Evolutionary conservation across 1,140 invertebrate genomes (phyloP).

Genomic region (Sycobia sp.): DNA sequence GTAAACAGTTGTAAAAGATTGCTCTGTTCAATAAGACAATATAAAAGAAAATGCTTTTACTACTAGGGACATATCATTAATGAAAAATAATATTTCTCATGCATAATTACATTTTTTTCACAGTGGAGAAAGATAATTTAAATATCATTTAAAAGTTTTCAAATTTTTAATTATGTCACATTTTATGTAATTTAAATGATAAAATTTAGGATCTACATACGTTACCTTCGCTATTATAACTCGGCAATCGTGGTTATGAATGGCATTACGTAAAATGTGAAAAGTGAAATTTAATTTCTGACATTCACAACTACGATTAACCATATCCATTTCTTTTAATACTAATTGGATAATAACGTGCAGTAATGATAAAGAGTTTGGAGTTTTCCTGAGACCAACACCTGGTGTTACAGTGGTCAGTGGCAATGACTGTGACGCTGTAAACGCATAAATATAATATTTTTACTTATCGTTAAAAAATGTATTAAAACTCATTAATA

Average conservation of each 20-base stretch:
- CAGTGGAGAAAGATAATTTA: too few relatives aligned
- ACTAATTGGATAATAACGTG: conserved; percentile 59
- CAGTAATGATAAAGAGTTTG: conserved; percentile 60
- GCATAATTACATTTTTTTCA: too few relatives aligned
- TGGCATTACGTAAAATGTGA: conserved; percentile 60
- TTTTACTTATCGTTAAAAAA: too few relatives aligned
- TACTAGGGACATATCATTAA: too few relatives aligned
- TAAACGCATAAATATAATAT: conserved; percentile 21
- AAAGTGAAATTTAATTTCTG: conserved; percentile 57
- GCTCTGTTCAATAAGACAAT: conserved; percentile 41
- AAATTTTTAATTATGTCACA: not conserved
- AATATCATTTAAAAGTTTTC: not conserved
- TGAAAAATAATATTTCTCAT: too few relatives aligned
- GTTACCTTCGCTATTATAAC: conserved; percentile 62
- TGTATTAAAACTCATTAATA: not conserved
- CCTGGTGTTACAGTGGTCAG: conserved; percentile 63
- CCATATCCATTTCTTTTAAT: conserved; percentile 60
- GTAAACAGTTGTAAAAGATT: conserved; percentile 52
- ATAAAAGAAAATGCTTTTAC: too few relatives aligned
- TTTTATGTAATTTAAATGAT: not conserved
- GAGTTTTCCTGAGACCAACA: conserved; percentile 60
- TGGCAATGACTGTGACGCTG: conserved; percentile 61
- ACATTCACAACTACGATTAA: conserved; percentile 55
- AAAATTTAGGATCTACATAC: too few relatives aligned
- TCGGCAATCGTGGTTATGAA: conserved; percentile 61